Base-by-base conservation (phyloP, 1,140 invertebrate species). In the Philopotamus ludificatus region DNA sequence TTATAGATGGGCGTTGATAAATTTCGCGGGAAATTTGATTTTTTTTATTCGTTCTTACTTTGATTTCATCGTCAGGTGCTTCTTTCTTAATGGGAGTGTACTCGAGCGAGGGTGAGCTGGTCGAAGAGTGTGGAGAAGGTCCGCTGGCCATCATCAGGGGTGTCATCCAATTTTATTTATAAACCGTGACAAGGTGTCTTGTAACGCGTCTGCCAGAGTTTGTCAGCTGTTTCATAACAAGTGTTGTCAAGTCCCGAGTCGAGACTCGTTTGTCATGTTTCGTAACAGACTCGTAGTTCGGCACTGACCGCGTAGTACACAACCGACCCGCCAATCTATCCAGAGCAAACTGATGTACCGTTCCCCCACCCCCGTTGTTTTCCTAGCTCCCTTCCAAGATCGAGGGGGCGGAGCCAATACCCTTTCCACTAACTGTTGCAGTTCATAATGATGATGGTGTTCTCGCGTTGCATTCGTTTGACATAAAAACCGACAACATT, bases 51-150 rank as follows among this genome's bases (percentile, higher is more conserved):
- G 1, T n/a, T 34, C 9, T 72, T 74, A 81, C 79, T 77, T 81
- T 81, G 63, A 80, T 81, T 73, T 81, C 79, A 73, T 81, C 79
- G 73, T 81, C 79, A 3, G 70, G 67, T 63, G 77, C 79, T 67
- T 81, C 79, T 71, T 81, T 81, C 73, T 81, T 81, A 68, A 81
- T 75, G 10, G 42, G 45, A 47, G 66, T 70, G 1, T 20, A 54
- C 66, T 75, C 74, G 10, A 75, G 63, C 59, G 74, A 72, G 3
- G 75, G 73, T 21, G 79, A 75, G 26, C 76, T 73, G 25, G 73
- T 68, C n/a, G 76, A 73, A n/a, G 59, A 55, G 4, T 53, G 58
- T 4, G 58, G 57, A 7, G 74, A 68, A 12, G 73, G 71, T 66
- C 75, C 76, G 65, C 70, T 75, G 70, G 74, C 75, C 79, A 80